These are phyloP conservation scores for Drosophila emarginata DNA, from an alignment of 2,888 invertebrate genomes.

Conservation along the genomic window DNA sequence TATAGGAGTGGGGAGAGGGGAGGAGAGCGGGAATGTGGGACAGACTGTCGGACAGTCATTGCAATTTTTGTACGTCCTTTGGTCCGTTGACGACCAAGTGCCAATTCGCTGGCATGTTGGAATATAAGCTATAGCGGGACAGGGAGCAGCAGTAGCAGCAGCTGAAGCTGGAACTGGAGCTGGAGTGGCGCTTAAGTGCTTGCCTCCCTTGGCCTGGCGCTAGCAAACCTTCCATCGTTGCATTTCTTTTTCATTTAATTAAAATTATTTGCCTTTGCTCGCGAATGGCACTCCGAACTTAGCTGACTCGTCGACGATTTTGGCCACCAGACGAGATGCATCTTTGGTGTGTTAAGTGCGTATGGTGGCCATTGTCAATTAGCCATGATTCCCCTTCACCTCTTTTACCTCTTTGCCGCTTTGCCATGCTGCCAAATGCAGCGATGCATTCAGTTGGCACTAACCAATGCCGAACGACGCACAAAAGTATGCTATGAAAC, in stretches of 20 bases:
- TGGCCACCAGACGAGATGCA: constrained; percentile 39
- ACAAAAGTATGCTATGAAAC: constrained; percentile 44
- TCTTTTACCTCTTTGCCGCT: neutral
- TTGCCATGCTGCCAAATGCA: constrained; percentile 49
- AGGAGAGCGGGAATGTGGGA: neutral
- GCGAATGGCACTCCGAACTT: constrained; percentile 54
- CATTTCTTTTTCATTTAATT: constrained; percentile 75
- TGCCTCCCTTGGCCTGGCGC: constrained; percentile 28
- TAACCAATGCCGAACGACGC: constrained; percentile 56
- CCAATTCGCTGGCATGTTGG: constrained; percentile 69
- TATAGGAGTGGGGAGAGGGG: neutral
- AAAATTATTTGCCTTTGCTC: constrained; percentile 70
- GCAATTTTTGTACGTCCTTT: constrained; percentile 70
- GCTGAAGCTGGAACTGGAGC: constrained; percentile 19
- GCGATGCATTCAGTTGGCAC: constrained; percentile 60
- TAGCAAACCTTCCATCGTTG: constrained; percentile 27
- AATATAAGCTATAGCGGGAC: constrained; percentile 44
- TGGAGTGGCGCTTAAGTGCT: constrained; percentile 73
- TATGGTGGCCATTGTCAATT: constrained; percentile 68
- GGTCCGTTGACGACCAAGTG: constrained; percentile 75
- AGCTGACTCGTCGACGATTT: constrained; percentile 43
- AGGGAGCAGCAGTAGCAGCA: neutral
- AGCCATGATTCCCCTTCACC: constrained; percentile 37
- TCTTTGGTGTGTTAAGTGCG: constrained; percentile 55
- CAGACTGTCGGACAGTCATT: constrained; percentile 33